Conservation (phyloP, 2,113 vertebrate species). For the Oophaga pumilio region DNA sequence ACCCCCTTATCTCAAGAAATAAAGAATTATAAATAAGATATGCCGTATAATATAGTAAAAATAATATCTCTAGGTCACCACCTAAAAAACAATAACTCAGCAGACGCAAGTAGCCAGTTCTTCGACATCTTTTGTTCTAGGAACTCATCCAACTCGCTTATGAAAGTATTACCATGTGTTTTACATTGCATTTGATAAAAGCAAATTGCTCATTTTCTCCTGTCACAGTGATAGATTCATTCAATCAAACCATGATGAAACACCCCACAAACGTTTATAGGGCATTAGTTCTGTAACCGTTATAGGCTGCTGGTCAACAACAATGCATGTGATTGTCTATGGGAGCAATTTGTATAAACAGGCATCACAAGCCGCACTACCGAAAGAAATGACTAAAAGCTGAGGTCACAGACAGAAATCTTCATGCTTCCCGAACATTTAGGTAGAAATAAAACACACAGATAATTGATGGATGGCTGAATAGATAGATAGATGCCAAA, state of each 20-base stretch:
- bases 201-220: conserved; percentile 45
- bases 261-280: conserved; percentile 46
- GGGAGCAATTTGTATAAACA: conserved; percentile 20
- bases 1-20: conserved; percentile 37
- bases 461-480: background rate
- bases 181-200: conserved; percentile 36
- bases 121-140: conserved; percentile 39
- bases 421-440: too few relatives aligned
- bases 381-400: background rate
- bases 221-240: conserved; percentile 46
- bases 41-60: conserved; percentile 8
- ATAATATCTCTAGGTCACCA: conserved; percentile 46
- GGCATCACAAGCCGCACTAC: background rate
- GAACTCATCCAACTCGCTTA: conserved; percentile 37
- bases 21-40: conserved; percentile 26
- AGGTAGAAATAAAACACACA: background rate
- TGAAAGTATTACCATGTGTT: conserved; percentile 49
- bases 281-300: background rate
- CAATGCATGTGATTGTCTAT: conserved; percentile 21
- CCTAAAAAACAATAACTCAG: conserved; percentile 49
- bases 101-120: conserved; percentile 40
- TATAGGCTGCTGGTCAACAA: background rate
- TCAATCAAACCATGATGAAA: conserved; percentile 43
- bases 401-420: background rate
- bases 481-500: background rate